Evolutionary conservation across 2,797 vertebrate genomes (phyloP).

Genomic region (Gymnodraco acuticeps): DNA sequence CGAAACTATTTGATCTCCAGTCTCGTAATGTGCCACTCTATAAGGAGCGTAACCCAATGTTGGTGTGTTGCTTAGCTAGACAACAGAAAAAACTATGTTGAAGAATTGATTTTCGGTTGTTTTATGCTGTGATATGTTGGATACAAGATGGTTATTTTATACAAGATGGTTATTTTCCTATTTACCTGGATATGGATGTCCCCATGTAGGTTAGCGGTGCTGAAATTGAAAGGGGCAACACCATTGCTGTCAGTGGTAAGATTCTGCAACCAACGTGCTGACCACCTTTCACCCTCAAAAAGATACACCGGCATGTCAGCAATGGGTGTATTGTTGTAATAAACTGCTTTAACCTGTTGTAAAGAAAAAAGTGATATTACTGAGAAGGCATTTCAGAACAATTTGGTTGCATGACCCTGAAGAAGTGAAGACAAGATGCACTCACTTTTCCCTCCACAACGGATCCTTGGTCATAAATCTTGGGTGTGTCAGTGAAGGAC

Average conservation of each 20-base stretch:
- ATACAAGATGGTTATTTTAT: too few species aligned
- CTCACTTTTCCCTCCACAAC: constrained; percentile 73
- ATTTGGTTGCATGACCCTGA: neutral
- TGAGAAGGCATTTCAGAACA: neutral
- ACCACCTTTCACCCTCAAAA: constrained; percentile 50
- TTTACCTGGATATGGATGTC: constrained; percentile 57
- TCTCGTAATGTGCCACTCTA: neutral
- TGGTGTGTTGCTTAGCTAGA: constrained; percentile 43
- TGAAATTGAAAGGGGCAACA: constrained; percentile 69
- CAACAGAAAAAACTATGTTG: neutral
- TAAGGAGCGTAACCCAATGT: accelerated
- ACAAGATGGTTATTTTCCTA: neutral
- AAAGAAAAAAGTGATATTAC: constrained; percentile 1
- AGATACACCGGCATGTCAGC: constrained; percentile 63
- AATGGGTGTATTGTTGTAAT: constrained; percentile 64
- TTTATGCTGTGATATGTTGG: neutral
- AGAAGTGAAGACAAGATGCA: neutral
- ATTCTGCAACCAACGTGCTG: constrained; percentile 37
- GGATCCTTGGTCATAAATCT: constrained; percentile 54
- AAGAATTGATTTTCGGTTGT: neutral
- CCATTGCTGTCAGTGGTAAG: constrained; percentile 76
- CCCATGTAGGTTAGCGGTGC: constrained; percentile 7
- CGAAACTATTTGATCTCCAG: neutral
- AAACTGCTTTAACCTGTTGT: constrained; percentile 73
- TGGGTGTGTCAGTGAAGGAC: constrained; percentile 69